Conservation (phyloP, 1,140 invertebrate species). For the Lordiphosa mommai region DNA sequence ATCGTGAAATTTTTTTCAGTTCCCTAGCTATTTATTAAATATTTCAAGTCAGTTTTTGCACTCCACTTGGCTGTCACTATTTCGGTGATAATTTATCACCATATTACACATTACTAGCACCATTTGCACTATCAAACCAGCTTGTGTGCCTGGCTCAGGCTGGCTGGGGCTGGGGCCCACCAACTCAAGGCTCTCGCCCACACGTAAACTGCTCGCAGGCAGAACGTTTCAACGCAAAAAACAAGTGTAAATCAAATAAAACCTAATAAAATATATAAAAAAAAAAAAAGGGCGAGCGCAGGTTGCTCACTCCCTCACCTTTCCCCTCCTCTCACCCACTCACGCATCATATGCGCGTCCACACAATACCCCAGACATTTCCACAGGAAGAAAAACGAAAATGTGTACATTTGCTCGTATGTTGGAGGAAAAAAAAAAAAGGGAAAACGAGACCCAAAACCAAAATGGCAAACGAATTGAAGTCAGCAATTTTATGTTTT, state of each 20-base stretch:
- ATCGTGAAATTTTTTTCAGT: too few species aligned
- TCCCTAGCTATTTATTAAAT: too few species aligned
- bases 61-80: too few species aligned
- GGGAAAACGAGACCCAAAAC: slow-evolving; percentile 70
- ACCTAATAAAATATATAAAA: slow-evolving; percentile 73
- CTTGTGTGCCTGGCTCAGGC: background rate
- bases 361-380: slow-evolving; percentile 46
- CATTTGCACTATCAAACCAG: background rate
- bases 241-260: slow-evolving; percentile 78
- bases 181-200: slow-evolving; percentile 3
- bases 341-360: slow-evolving; percentile 12
- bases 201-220: slow-evolving; percentile 33
- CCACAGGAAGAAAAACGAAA: slow-evolving; percentile 8
- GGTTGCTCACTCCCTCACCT: slow-evolving; percentile 43
- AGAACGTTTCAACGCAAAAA: slow-evolving; percentile 60
- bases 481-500: slow-evolving; percentile 77
- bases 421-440: slow-evolving; percentile 10
- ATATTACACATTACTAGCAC: background rate
- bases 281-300: slow-evolving; percentile 43
- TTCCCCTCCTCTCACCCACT: slow-evolving; percentile 15
- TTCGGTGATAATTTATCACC: background rate
- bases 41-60: too few species aligned
- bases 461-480: slow-evolving; percentile 75
- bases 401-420: background rate
- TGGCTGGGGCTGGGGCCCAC: background rate